phyloP scores from a whole-genome alignment of 2,888 invertebrate species.

The Andrena haemorrhoa region DNA sequence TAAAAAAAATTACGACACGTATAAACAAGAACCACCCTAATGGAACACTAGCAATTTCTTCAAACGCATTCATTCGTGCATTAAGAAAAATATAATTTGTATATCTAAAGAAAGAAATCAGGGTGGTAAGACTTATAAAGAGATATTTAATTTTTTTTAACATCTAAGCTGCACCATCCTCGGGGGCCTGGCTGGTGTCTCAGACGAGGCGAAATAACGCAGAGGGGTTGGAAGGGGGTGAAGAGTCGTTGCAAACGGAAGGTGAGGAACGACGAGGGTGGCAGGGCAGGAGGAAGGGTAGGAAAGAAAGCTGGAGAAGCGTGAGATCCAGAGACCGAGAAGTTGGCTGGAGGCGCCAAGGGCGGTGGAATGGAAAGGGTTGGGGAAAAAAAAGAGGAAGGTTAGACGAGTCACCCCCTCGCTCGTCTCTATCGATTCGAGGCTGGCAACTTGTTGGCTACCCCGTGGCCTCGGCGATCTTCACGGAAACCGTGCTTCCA shows the following conservation, averaged over 20 bases:
- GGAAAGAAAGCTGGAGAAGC: neutral
- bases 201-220: slow-evolving; percentile 20
- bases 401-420: slow-evolving; percentile 65
- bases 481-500: slow-evolving; percentile 1
- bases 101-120: no score
- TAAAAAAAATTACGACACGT: no score
- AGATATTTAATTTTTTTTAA: no score
- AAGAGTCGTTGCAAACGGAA: neutral
- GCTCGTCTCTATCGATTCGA: slow-evolving; percentile 82
- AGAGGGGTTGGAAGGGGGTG: slow-evolving; percentile 11
- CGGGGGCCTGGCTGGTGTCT: neutral
- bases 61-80: no score
- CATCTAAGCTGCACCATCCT: no score
- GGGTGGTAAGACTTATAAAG: no score
- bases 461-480: slow-evolving; percentile 51
- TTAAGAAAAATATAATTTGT: no score
- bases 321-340: slow-evolving; percentile 14
- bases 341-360: slow-evolving; percentile 3
- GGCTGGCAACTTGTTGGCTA: slow-evolving; percentile 84
- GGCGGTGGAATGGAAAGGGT: slow-evolving; percentile 21
- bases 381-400: slow-evolving; percentile 4
- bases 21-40: no score
- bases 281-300: neutral
- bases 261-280: slow-evolving; percentile 22
- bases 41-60: no score